These are phyloP conservation scores for Mormyrus proboscirostris DNA, from an alignment of 2,797 vertebrate genomes.

Conservation along the genomic window DNA sequence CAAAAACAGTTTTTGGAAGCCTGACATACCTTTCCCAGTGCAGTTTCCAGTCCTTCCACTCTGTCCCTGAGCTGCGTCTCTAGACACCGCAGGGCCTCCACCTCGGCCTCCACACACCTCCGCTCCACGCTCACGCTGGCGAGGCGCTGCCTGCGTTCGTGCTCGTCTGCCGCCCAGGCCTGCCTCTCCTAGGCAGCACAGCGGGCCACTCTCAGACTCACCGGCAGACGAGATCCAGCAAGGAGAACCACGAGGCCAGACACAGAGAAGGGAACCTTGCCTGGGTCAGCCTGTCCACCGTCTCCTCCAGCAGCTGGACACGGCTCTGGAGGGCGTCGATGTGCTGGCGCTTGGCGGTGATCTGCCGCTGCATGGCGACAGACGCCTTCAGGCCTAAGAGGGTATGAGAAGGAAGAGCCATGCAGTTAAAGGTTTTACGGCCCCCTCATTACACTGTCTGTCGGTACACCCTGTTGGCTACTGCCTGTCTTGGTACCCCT, in stretches of 20 bases:
- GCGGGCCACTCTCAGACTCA: background rate
- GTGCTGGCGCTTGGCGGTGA: slow-evolving; percentile 73
- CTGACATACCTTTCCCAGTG: slow-evolving; percentile 70
- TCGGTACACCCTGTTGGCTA: background rate
- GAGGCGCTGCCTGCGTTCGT: slow-evolving; percentile 58
- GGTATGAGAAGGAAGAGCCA: background rate
- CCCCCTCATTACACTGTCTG: background rate
- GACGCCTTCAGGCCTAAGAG: slow-evolving; percentile 70
- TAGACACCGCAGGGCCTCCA: slow-evolving; percentile 64
- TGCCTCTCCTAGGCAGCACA: slow-evolving; percentile 62
- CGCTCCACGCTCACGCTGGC: slow-evolving; percentile 57
- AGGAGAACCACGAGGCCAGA: background rate
- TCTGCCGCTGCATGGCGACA: slow-evolving; percentile 72
- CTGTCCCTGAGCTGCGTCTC: slow-evolving; percentile 62
- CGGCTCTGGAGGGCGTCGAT: slow-evolving; percentile 70
- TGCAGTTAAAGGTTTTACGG: background rate
- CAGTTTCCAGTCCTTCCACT: slow-evolving; percentile 62
- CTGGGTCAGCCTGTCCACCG: slow-evolving; percentile 59
- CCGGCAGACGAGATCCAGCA: background rate
- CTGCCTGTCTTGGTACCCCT: background rate
- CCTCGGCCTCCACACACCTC: slow-evolving; percentile 59
- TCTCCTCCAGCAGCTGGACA: slow-evolving; percentile 74
- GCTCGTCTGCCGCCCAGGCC: slow-evolving; percentile 59
- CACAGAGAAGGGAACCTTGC: slow-evolving; percentile 41
- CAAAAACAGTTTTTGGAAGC: background rate